Evolutionary conservation across 1,140 invertebrate genomes (phyloP), one percentile per base, ranked within the genome.

Genomic region (Aleiodes sp.): DNA sequence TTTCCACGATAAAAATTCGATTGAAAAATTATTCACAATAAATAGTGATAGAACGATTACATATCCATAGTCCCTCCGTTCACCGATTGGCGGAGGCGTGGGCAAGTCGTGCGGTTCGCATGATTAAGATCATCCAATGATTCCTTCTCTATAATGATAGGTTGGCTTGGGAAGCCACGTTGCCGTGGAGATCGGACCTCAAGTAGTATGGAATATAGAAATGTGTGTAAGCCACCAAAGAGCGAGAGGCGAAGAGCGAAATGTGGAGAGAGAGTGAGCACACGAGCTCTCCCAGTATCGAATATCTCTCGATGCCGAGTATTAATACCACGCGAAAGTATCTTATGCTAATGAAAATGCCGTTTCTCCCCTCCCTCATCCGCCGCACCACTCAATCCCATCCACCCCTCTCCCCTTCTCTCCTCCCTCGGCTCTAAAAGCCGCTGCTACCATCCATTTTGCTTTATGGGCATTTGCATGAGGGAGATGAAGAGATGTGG

Each of bases 41-140:
- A 35, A 14, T 63, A 16, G 33, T 63, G 33, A 39, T 63, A 81
- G 80, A 83, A 84, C 80, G 82, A 82, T 83, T 84, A 82, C 12
- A 33, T 33, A 29, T 29, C 7, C 9, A 59, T 83, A 79, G 79
- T 79, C 81, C 81, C 76, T 76, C 72, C 77, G 72, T 73, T 65
- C 74, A 75, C 6, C 78, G 80, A 85, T 86, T 86, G 84, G 84
- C 71, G 78, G 80, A 78, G 72, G 74, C 77, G 73, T 72, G 78
- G 76, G 78, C 81, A 82, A 79, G 80, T 78, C 78, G 82, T 84
- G 80, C 80, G 82, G 78, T 82, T 85, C 81, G 82, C 83, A 85
- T 85, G 83, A 85, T 86, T 86, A 85, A 86, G 84, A 86, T 85
- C 84, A 86, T 85, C 84, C 84, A 85, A 86, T 86, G 84, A 86